Base-by-base conservation (phyloP, 2,888 invertebrate species). In the Apodemia duryi region DNA sequence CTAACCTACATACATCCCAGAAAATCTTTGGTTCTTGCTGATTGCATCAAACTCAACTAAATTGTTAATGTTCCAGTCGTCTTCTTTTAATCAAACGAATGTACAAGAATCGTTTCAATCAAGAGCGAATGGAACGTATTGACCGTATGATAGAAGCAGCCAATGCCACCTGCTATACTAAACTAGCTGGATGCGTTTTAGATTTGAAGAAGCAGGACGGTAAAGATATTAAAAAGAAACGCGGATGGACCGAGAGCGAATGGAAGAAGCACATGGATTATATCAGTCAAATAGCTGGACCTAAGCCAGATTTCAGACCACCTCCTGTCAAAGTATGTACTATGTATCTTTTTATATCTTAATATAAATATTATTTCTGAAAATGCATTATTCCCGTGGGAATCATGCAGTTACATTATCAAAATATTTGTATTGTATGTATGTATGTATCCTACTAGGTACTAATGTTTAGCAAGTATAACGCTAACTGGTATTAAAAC, bases 251-350 rank as follows among this genome's bases (percentile, higher is more conserved):
- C 0, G 84, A 87, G 66, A 81, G 80, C 29, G 90, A 90, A 3
- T 91, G 91, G 90, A 89, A 88, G 74, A 88, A 88, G 66, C 91
- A 90, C 66, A 88, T 88, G 88, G 90, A 91, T 10, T 86, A 91
- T 51, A 87, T 91, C 46, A 69, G 74, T 5, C 83, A 83, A 65
- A 85, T 92, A 2, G 79, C 91, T 4, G 77, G 66, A 6, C 87
- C 91, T 0, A 87, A 76, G 72, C 80, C 69, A 65, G 71, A 80
- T 60, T 84, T 79, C 60, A 64, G 65, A 46, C 80, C 84, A 0
- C 72, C 75, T 2, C 77, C 79, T 0, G 57, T 81, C 5, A 75
- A 74, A 76, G 90, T 89, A 72, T 49, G 68, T 67, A 28, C 38
- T 38, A 38, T 38, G 21, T 21, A 21, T 38, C 7, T 7, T 38